Percentiles rank a stretch among this genome's conserved stretches.
These are phyloP conservation scores for Ictalurus furcatus DNA, from an alignment of 2,113 vertebrate species.

Conservation along the genomic window DNA sequence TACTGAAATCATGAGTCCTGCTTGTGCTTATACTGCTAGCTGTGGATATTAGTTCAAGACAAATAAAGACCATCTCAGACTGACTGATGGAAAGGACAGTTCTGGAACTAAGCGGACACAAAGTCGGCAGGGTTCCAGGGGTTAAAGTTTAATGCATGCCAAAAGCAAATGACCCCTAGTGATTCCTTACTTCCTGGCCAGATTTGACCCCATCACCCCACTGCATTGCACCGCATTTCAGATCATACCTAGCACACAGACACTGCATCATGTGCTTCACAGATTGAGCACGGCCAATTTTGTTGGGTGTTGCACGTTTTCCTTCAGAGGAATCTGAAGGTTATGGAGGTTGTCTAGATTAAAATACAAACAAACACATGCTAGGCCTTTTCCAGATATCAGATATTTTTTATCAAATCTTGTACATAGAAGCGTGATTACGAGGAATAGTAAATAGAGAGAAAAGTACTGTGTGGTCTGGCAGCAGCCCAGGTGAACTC, in stretches of 20 bases:
- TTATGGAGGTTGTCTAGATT: not conserved
- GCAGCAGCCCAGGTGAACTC: constrained; percentile 25
- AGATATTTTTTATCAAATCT: too few species aligned
- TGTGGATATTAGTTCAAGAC: constrained; percentile 11
- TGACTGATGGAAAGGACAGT: constrained; percentile 49
- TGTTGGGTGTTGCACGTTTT: not conserved
- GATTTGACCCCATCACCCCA: constrained; percentile 51
- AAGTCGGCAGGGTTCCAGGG: constrained; percentile 22
- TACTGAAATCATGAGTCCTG: not conserved
- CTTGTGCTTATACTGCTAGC: not conserved
- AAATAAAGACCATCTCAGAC: constrained; percentile 2
- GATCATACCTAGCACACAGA: constrained; percentile 27
- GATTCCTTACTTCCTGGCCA: constrained; percentile 69
- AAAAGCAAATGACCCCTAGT: constrained; percentile 66
- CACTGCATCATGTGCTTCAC: constrained; percentile 28
- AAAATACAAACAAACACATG: not conserved
- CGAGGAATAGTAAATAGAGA: not conserved
- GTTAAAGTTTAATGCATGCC: constrained; percentile 69
- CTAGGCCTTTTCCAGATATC: not conserved
- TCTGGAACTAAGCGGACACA: constrained; percentile 38
- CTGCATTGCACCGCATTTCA: constrained; percentile 31
- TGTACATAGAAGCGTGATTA: not conserved
- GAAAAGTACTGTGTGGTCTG: constrained; percentile 3
- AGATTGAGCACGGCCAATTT: not conserved
- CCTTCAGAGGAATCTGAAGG: not conserved